Conservation (phyloP, 37 sponge, comb jelly and placozoan genomes). For the Amphimedon queenslandica region DNA sequence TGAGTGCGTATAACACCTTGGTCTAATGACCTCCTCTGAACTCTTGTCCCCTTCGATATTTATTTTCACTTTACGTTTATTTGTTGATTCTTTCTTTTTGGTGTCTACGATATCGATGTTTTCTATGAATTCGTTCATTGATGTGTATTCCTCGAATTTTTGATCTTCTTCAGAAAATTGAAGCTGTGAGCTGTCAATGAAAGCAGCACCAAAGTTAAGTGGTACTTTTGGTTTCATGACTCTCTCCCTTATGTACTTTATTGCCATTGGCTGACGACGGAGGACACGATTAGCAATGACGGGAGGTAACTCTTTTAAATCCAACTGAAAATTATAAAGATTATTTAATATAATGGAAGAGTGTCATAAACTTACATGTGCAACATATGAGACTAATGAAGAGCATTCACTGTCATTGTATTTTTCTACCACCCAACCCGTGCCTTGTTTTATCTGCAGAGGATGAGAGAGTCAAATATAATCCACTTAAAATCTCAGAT, state of each 20-base stretch:
- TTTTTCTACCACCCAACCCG: conserved; percentile 64
- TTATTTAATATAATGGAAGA: neutral
- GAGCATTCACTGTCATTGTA: conserved; percentile 23
- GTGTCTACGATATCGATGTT: neutral
- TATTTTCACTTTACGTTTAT: neutral
- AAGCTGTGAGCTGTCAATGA: neutral
- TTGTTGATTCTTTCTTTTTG: neutral
- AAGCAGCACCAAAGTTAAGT: neutral
- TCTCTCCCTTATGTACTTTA: conserved; percentile 11
- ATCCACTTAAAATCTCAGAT: no score
- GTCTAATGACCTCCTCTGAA: neutral
- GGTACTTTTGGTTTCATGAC: neutral
- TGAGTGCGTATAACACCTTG: neutral
- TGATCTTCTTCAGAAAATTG: neutral
- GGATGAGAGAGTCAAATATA: no score
- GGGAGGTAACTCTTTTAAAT: conserved; percentile 38
- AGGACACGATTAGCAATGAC: conserved; percentile 46
- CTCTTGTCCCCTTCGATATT: neutral
- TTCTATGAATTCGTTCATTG: neutral
- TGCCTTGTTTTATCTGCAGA: conserved; percentile 40
- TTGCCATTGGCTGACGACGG: conserved; percentile 37
- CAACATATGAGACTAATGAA: conserved; percentile 44
- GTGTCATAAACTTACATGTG: conserved; percentile 37
- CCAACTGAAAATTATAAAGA: conserved; percentile 24
- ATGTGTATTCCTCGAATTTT: neutral